Evolutionary conservation across 2,797 vertebrate species (phyloP), one percentile per base, ranked within the genome.

Genomic region (Austrolebias charrua): DNA sequence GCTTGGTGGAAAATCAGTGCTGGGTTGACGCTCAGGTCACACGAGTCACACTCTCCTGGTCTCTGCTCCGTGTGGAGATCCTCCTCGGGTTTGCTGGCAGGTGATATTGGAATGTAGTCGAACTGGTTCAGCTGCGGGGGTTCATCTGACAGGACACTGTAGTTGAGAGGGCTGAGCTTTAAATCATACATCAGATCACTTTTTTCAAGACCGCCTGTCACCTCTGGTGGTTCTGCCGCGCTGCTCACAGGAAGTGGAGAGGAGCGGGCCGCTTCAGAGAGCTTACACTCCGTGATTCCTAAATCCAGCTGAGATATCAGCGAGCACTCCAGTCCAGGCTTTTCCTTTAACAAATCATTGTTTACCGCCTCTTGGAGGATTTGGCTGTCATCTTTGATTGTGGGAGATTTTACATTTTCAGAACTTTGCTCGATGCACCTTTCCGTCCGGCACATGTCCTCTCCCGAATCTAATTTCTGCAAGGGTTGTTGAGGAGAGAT

Each of bases 91-190:
- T 74, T 87, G 57, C 80, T 71, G 19, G 80, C 86, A 66, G 88
- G 86, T 70, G 85, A 87, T 73, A 91, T 84, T 46, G 92, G 81
- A 55, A 88, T 87, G 71, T 90, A 89, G 78, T 85, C 75, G 11
- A 84, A 91, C 29, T 88, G 88, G 72, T 83, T 89, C 55, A 90
- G 87, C 42, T 84, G 82, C 50, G 87, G 83, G 61, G 84, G 84
- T 46, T 91, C 87, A 43, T 89, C 87, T 63, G 89, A 80, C 58
- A 88, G 68, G 79, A 82, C 82, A 78, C 69, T 88, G 72, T 90
- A 92, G 87, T 88, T 90, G 33, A 92, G 78, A 42, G 90, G 90
- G 60, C 91, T 93, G 73, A 91, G 89, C 83, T 91, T 92, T 60
- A 92, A 89, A 61, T 86, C 83, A 53, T 90, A 91, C 53, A 91